These are phyloP conservation scores for Corythornis vintsioides DNA, from an alignment of 2,113 vertebrate genomes.

Conservation along the genomic window DNA sequence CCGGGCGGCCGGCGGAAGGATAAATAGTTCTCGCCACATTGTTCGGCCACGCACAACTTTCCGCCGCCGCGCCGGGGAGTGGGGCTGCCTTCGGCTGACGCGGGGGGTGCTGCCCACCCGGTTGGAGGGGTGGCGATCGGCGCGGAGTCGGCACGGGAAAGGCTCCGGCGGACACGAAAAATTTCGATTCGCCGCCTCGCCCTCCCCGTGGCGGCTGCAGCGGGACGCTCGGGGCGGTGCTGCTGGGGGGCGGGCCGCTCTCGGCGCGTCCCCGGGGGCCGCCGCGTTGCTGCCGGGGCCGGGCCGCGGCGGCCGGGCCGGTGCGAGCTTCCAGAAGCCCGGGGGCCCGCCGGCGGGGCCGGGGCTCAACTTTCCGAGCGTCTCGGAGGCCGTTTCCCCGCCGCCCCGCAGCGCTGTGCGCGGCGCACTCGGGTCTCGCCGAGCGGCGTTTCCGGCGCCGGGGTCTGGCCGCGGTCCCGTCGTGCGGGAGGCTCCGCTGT, in stretches of 20 bases:
- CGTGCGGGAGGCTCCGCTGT: neutral
- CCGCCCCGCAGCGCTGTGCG: too few relatives aligned
- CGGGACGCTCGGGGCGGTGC: neutral
- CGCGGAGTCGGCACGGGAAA: neutral
- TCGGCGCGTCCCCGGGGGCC: neutral
- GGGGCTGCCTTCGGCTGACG: neutral
- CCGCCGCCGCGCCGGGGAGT: neutral
- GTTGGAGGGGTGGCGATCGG: neutral
- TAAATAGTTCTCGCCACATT: neutral
- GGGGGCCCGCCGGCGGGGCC: neutral
- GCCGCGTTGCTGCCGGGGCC: neutral
- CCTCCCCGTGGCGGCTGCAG: too few relatives aligned
- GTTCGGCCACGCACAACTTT: neutral
- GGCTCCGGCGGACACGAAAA: neutral
- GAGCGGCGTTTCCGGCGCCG: neutral
- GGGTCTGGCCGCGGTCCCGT: neutral
- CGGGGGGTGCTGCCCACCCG: too few relatives aligned
- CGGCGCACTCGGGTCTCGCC: neutral
- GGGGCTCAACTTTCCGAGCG: neutral
- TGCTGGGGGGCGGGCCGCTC: neutral
- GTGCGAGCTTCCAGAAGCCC: neutral
- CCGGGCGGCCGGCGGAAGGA: conserved; percentile 31
- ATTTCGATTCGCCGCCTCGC: neutral
- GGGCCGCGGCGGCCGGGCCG: neutral
- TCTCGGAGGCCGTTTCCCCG: too few relatives aligned